Conservation (phyloP, 2,888 invertebrate genomes). For the Acrobasis suavella region DNA sequence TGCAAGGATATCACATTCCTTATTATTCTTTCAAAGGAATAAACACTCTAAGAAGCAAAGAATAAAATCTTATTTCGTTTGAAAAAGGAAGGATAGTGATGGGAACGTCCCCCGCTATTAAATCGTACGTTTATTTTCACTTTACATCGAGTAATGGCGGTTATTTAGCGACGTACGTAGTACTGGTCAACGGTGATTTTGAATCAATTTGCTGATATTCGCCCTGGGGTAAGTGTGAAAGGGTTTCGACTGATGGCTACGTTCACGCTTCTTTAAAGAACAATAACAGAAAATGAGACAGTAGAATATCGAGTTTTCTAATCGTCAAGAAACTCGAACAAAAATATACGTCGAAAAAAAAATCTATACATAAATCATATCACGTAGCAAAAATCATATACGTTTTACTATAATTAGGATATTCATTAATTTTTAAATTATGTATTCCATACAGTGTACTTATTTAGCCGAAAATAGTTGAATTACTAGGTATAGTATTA, state of each 20-base stretch:
- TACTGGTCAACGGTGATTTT: constrained; percentile 43
- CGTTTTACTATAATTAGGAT: too few species aligned
- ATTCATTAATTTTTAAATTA: too few species aligned
- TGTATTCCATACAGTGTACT: too few species aligned
- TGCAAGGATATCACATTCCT: constrained; percentile 36
- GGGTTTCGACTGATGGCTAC: constrained; percentile 16
- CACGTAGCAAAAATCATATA: too few species aligned
- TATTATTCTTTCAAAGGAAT: constrained; percentile 15
- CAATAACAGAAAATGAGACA: constrained; percentile 7
- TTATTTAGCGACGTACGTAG: constrained; percentile 43
- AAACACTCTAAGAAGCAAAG: constrained; percentile 19
- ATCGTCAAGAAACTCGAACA: background rate
- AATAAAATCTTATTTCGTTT: constrained; percentile 27
- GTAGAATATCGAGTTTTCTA: constrained; percentile 21
- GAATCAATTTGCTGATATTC: constrained; percentile 49
- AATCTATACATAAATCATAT: too few species aligned
- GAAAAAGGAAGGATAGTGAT: constrained; percentile 30
- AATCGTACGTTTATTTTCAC: constrained; percentile 55
- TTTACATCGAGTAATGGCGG: constrained; percentile 49
- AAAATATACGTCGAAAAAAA: too few species aligned
- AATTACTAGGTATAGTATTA: too few species aligned
- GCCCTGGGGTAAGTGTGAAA: constrained; percentile 29
- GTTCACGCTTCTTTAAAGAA: constrained; percentile 11
- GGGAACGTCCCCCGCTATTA: constrained; percentile 38
- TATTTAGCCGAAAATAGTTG: too few species aligned